Percentiles rank a stretch among this genome's conserved stretches.
phyloP scores from a whole-genome alignment of 2,888 invertebrate genomes.

The Gastrophysa polygoni region DNA sequence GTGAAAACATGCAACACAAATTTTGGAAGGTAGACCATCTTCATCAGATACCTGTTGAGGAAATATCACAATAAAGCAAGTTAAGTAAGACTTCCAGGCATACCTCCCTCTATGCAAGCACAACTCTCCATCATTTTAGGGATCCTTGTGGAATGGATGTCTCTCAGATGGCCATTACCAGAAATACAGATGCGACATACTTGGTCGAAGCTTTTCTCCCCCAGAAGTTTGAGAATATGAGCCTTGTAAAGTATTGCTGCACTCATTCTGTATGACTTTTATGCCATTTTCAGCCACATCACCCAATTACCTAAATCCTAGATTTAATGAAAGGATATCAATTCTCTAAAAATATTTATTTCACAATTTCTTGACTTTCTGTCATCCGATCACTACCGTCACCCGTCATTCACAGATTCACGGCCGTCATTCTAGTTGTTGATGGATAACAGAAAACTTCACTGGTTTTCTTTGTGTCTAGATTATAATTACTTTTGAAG shows the following conservation, averaged over 20 bases:
- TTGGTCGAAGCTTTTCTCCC: conserved; percentile 40
- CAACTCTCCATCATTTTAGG: conserved; percentile 53
- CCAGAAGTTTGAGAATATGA: not conserved
- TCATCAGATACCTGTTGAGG: conserved; percentile 50
- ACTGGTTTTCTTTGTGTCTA: no score
- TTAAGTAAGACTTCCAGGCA: no score
- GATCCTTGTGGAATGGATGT: conserved; percentile 48
- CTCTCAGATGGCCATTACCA: conserved; percentile 47
- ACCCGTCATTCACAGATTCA: no score
- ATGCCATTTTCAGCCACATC: no score
- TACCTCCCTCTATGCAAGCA: conserved; percentile 50
- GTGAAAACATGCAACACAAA: conserved; percentile 57
- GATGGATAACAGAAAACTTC: no score
- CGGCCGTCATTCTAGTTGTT: no score
- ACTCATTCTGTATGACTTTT: not conserved
- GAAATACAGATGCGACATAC: conserved; percentile 52
- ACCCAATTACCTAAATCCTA: no score
- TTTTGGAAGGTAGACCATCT: conserved; percentile 55
- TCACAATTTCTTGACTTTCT: no score
- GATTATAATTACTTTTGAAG: no score
- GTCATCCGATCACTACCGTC: no score
- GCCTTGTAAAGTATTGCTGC: not conserved
- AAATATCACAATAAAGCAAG: not conserved
- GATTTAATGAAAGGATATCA: no score
- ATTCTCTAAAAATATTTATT: no score